Base-by-base conservation (phyloP, 2,888 invertebrate genomes). In the Philereme vetulata region DNA sequence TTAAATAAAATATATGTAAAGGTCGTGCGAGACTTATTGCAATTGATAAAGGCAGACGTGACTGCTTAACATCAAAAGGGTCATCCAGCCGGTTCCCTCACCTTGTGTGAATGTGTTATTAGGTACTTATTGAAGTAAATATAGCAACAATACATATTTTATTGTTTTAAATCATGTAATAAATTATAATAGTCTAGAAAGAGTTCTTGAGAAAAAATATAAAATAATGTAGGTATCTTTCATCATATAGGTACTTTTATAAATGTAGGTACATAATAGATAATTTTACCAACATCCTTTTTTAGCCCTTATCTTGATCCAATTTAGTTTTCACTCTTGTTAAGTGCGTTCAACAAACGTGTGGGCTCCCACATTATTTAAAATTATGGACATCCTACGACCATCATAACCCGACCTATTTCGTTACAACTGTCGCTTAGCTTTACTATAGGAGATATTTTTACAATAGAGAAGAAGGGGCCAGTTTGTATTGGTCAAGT, bases 361-460 rank as follows among this genome's bases (percentile, higher is more conserved):
- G 76, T 76, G 76, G 75, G 71, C 76, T 86, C 85, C 80, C 83
- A 83, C 84, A 84, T 85, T 76, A 85, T 81, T 83, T 81, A 75
- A 85, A 84, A 86, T 84, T 82, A 84, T 79, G 78, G 77, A 74
- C 73, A 79, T 68, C 77, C 75, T 76, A 79, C 67, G 56, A 64
- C 85, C 79, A 74, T 45, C 65, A 56, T 72, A 67, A 56, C 42
- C 38, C 70, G 82, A 72, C 47, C 76, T 71, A 55, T 72, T 60
- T 56, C 52, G 38, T 51, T 55, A 62, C 60, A 47, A 52, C 60
- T 38, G 56, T 51, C 56, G 59, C 45, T 47, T 64, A 58, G 62
- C 50, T 61, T 60, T 65, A 58, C 59, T 59, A 67, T 62, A 53
- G 60, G 61, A 64, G 62, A 69, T 67, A 68, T 67, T 65, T 65